Base-by-base conservation (phyloP, 2,797 vertebrate genomes). In the Novumbra hubbsi region DNA sequence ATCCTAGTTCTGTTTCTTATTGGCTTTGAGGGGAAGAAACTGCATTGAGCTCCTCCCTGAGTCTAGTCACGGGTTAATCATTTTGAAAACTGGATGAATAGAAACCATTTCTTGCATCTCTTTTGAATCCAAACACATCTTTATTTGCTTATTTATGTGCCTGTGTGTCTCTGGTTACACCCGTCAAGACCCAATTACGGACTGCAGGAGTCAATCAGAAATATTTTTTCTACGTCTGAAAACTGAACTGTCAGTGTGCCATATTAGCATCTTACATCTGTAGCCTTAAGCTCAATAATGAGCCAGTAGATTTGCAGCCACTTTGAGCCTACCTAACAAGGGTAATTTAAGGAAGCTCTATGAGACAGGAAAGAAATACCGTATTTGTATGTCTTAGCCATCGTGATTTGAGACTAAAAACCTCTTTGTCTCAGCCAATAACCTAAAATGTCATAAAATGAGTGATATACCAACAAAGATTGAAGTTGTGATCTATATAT, bases 1-100 rank as follows among this genome's bases (percentile, higher is more conserved):
- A 94, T 94, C 94, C 91, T 81, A 90, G 86, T 89, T 87, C 90
- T 92, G 90, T 86, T 88, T 91, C 84, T 90, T 91, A 92, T 92
- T 93, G 90, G 92, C 90, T 92, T 90, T 91, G 87, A 92, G 90
- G 87, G 77, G 86, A 83, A 85, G 81, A 84, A 85, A 90, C 89
- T 89, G 87, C 73, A 73, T 91, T 87, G 87, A 87, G 88, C 85
- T 87, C 86, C 84, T 65, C 86, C 85, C 84, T 32, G 82, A 89
- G 88, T 90, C 91, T 91, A 89, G 89, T 91, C 87, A 90, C 73
- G 80, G 89, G 84, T 88, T 91, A 91, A 93, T 93, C 87, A 86
- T 90, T 91, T 89, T 81, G 84, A 91, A 91, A 88, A 89, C 87
- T 79, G 87, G 28, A 90, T 91, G 88, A 91, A 90, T 88, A 76